Evolutionary conservation across 1,140 invertebrate genomes (phyloP), one percentile per base, ranked within the genome.

Genomic region (Diabrotica virgifera): DNA sequence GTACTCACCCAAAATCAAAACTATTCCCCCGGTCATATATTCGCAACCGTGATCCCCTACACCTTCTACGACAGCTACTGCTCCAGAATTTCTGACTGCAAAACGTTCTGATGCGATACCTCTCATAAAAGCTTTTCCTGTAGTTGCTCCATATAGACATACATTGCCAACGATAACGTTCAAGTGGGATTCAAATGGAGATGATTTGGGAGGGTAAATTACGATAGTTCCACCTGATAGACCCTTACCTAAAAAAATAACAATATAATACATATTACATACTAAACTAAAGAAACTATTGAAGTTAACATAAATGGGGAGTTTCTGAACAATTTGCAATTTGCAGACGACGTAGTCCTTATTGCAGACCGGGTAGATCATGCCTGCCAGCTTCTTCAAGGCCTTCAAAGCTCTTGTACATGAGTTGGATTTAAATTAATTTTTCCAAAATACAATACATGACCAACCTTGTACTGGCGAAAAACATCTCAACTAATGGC

Each of bases 1-100:
- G 24, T 24, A 24, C 24, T 95, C 83, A 61, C 96, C 96, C 9
- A 99, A 84, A 77, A 99, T 93, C 6, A 99, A 82, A 64, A 92
- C 92, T 65, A 85, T 83, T 65, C 96, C 96, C 36, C 95, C 97
- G 51, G 97, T 99, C 97, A 99, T 99, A 78, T 99, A 99, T 82
- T 99, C 97, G 85, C 97, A 99, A 36, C 96, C 97, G 81, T 99
- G 97, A 84, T 99, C 97, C 56, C 97, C 97, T 60, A 97, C 95
- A 62, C 95, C 96, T 83, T 90, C 84, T n/a, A 86, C 85, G 13
- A 99, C 95, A 3, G 96, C 95, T 46, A 88, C 85, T 37, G 91
- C 96, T 24, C 97, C 97, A 13, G 95, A 98, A 82, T 99, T 99
- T 66, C 97, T 85, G 11, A 99, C 97, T 79, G 94, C 96, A 82